Evolutionary conservation across 2,113 vertebrate species (phyloP).

Genomic region (Hippocampus barbouri): DNA sequence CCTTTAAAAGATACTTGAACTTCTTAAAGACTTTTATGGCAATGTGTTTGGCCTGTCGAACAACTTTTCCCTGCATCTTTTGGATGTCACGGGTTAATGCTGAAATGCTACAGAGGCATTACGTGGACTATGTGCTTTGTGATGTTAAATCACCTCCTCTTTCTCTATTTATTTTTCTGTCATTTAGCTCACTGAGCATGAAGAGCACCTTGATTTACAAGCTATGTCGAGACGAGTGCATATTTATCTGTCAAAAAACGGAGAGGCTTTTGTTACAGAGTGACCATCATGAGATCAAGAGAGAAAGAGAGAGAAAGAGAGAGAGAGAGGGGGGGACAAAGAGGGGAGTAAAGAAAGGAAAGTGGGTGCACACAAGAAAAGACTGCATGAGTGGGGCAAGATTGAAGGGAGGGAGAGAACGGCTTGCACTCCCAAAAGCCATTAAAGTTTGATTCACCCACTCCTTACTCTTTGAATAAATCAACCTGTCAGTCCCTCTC

Average conservation of each 20-base stretch:
- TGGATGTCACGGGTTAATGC: slow-evolving; percentile 60
- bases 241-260: slow-evolving; percentile 54
- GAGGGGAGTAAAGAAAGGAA: slow-evolving; percentile 1
- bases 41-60: slow-evolving; percentile 38
- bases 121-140: slow-evolving; percentile 44
- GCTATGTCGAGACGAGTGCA: slow-evolving; percentile 26
- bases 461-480: slow-evolving; percentile 73
- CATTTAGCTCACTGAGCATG: slow-evolving; percentile 73
- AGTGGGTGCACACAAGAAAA: slow-evolving; percentile 28
- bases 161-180: slow-evolving; percentile 62
- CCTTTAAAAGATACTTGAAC: neutral
- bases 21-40: slow-evolving; percentile 14
- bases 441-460: slow-evolving; percentile 75
- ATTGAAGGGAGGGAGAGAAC: slow-evolving; percentile 51
- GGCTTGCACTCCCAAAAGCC: slow-evolving; percentile 63
- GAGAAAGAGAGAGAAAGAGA: slow-evolving; percentile 16
- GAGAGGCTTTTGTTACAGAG: slow-evolving; percentile 41
- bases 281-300: slow-evolving; percentile 42
- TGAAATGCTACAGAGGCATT: slow-evolving; percentile 48
- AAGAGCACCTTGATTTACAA: slow-evolving; percentile 77
- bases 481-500: slow-evolving; percentile 64
- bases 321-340: slow-evolving; percentile 15
- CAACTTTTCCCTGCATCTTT: slow-evolving; percentile 46
- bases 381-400: slow-evolving; percentile 30
- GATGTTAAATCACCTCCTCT: slow-evolving; percentile 62